Conservation (phyloP, 2,113 vertebrate genomes). For the Ardeotis arabs region DNA sequence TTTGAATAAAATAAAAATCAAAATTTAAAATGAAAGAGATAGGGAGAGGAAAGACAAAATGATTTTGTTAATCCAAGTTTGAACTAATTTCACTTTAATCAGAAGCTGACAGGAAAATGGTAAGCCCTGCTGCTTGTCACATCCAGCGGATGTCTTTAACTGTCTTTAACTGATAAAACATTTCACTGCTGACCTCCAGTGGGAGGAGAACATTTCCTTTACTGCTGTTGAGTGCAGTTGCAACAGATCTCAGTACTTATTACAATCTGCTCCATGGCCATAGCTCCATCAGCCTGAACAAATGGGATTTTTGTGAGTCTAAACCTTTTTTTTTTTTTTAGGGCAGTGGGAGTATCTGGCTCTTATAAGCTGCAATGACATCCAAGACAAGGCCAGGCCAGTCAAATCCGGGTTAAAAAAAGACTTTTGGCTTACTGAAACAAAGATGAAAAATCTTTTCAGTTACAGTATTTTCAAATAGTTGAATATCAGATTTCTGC, state of each 20-base stretch:
- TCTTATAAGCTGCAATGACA: background rate
- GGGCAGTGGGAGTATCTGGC: background rate
- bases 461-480: background rate
- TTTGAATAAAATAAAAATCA: conserved; percentile 14
- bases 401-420: background rate
- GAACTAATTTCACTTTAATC: conserved; percentile 59
- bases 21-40: background rate
- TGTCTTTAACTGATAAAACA: conserved; percentile 48
- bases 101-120: conserved; percentile 11
- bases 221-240: background rate
- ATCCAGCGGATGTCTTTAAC: conserved; percentile 18
- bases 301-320: conserved; percentile 15
- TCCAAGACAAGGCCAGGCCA: background rate
- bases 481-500: conserved; percentile 13
- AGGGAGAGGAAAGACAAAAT: conserved; percentile 11
- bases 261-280: background rate
- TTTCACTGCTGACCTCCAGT: conserved; percentile 53
- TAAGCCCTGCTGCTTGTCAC: background rate
- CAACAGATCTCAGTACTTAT: background rate
- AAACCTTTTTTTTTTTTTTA: background rate
- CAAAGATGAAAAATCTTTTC: conserved; percentile 6
- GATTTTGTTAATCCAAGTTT: conserved; percentile 28
- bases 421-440: background rate
- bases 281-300: conserved; percentile 5
- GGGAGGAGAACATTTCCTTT: conserved; percentile 37